Evolutionary conservation across 2,888 invertebrate species (phyloP).

Genomic region (Gymnoscelis rufifasciata): DNA sequence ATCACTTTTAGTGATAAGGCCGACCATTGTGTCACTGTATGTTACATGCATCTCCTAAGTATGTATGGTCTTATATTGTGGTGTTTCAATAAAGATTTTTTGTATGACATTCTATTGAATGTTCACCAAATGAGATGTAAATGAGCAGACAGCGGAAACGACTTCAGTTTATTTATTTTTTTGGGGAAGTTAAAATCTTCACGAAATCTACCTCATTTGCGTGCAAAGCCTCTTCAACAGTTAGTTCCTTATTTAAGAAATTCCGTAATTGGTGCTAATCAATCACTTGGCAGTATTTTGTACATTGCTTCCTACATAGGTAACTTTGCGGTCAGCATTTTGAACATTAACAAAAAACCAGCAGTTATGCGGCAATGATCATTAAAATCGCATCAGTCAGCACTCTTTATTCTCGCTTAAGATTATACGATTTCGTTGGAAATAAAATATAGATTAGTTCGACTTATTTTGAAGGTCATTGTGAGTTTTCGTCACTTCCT

Average conservation of each 20-base stretch:
- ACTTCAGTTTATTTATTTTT: too few species aligned
- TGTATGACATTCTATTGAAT: too few species aligned
- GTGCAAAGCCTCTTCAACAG: neutral
- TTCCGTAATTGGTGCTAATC: conserved; percentile 6
- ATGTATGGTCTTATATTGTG: too few species aligned
- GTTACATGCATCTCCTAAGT: too few species aligned
- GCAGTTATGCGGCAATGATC: conserved; percentile 31
- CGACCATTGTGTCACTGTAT: too few species aligned
- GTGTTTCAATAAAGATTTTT: too few species aligned
- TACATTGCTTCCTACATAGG: conserved; percentile 21
- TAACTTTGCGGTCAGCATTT: conserved; percentile 8
- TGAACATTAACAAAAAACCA: conserved; percentile 25
- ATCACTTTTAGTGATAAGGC: too few species aligned
- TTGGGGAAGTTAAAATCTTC: too few species aligned
- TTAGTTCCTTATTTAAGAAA: neutral
- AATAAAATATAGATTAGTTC: neutral
- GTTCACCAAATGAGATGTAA: too few species aligned
- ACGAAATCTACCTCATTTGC: too few species aligned
- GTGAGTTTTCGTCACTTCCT: neutral
- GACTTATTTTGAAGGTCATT: neutral
- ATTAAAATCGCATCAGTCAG: conserved; percentile 72
- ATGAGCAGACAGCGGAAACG: too few species aligned
- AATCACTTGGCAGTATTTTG: conserved; percentile 10
- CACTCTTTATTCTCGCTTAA: conserved; percentile 9
- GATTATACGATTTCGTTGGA: conserved; percentile 42